Conservation (phyloP, 2,888 invertebrate species). For the Cataglyphis cursor region DNA sequence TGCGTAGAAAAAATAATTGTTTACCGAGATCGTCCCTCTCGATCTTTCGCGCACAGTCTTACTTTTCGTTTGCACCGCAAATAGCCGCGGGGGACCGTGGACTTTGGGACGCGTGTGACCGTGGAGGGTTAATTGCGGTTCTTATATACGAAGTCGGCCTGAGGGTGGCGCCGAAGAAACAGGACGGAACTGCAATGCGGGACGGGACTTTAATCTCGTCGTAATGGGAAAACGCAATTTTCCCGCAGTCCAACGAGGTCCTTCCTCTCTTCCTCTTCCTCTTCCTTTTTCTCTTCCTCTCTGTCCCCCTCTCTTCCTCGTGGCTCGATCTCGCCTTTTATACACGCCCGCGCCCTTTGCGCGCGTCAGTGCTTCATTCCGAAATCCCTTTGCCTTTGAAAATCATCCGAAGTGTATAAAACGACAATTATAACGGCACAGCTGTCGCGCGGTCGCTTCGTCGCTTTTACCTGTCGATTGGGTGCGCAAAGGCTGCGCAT, state of each 20-base stretch:
- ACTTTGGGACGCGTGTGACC: constrained; percentile 55
- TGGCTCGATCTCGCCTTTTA: constrained; percentile 62
- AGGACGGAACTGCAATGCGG: constrained; percentile 65
- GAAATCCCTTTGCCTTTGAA: constrained; percentile 73
- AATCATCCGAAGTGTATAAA: constrained; percentile 51
- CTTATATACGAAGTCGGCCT: constrained; percentile 67
- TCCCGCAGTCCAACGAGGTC: constrained; percentile 72
- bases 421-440: constrained; percentile 7
- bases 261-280: not conserved
- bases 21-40: constrained; percentile 54
- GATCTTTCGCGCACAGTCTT: constrained; percentile 61
- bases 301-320: constrained; percentile 16
- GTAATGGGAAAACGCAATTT: constrained; percentile 78
- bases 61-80: constrained; percentile 77
- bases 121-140: constrained; percentile 76
- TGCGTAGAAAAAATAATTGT: constrained; percentile 72
- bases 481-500: not conserved
- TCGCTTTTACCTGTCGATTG: constrained; percentile 34
- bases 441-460: not conserved
- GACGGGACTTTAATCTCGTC: constrained; percentile 77
- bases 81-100: constrained; percentile 68
- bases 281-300: constrained; percentile 14
- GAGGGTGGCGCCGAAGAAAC: constrained; percentile 29
- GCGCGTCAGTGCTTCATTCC: constrained; percentile 63
- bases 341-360: constrained; percentile 18